Base-by-base conservation (phyloP, 2,797 vertebrate species). In the Acipenser oxyrinchus region DNA sequence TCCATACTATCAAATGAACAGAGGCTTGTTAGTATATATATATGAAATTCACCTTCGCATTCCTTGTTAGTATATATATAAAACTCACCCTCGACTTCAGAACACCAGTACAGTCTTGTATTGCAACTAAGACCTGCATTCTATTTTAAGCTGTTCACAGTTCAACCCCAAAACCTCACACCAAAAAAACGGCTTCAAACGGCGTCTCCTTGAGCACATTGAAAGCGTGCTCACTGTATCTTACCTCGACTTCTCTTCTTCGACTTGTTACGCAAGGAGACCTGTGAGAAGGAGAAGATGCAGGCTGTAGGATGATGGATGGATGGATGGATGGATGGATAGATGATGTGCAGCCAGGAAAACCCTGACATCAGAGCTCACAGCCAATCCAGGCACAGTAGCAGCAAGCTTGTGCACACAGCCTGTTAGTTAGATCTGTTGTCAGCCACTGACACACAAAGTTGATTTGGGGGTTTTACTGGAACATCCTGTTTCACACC, bases 191-290 rank as follows among this genome's bases (percentile, higher is more conserved):
- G 5, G 37, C 3, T 37, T 37, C 37, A 37, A 37, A 5, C 37
- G 5, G 37, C 5, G 37, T 37, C 4, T 5, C 37, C 18, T 18
- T 18, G 18, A 5, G 37, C 37, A 37, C 37, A 37, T 37, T 37
- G 37, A 37, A 1, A 37, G 37, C 37, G 1, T 5, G 37, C 37
- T 37, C 37, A 37, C 5, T 37, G 37, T 37, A 37, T 67, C 72
- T 89, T 94, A 93, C 93, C 93, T 90, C 87, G 85, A 82, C 77
- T 91, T 87, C 94, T 97, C 88, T 87, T 97, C 86, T 89, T 95
- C 71, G 90, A 82, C 85, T 95, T 96, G 83, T 92, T 89, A 78
- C 95, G 90, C 75, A 99, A 91, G 70, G 94, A 94, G 83, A 98
- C 94, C 96, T 98, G 85, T 72, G 77, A 84, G 77, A 76, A 66